These are phyloP conservation scores for Rhynchophorus ferrugineus DNA, from an alignment of 1,140 invertebrate species.

Conservation along the genomic window DNA sequence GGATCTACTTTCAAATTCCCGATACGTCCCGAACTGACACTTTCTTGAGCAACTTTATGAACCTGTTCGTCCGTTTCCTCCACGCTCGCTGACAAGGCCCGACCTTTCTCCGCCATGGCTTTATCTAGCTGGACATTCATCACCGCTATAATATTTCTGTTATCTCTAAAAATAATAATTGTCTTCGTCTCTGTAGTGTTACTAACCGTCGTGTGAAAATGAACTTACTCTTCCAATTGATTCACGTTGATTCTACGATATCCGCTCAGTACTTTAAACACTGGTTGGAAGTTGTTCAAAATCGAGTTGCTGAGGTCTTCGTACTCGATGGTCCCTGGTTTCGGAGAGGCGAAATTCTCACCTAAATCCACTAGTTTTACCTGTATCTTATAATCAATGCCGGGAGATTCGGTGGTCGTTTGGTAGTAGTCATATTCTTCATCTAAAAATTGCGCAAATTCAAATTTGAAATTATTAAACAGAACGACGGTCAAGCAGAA, in stretches of 20 bases:
- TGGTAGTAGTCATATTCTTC: conserved; percentile 50
- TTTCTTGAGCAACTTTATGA: conserved; percentile 52
- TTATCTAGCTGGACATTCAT: conserved; percentile 62
- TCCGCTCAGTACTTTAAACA: conserved; percentile 59
- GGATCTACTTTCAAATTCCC: conserved; percentile 74
- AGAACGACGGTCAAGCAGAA: too few species aligned
- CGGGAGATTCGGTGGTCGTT: conserved; percentile 54
- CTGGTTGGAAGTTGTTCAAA: conserved; percentile 52
- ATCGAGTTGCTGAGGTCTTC: conserved; percentile 64
- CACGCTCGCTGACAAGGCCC: conserved; percentile 43
- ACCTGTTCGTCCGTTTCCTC: conserved; percentile 42
- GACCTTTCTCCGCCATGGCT: conserved; percentile 50
- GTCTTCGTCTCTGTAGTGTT: too few species aligned
- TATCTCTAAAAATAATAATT: conserved; percentile 46
- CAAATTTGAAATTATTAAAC: too few species aligned
- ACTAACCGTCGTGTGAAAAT: too few species aligned
- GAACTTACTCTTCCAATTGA: conserved; percentile 61
- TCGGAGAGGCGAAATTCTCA: conserved; percentile 64
- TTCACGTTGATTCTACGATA: conserved; percentile 62
- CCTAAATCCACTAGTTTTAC: conserved; percentile 70
- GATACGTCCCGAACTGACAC: conserved; percentile 60
- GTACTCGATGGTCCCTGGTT: conserved; percentile 60
- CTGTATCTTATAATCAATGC: conserved; percentile 60
- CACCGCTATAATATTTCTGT: conserved; percentile 54
- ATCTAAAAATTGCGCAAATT: conserved; percentile 33